These are phyloP conservation scores for Volucella bombylans DNA, from an alignment of 2,888 invertebrate species.

Conservation along the genomic window DNA sequence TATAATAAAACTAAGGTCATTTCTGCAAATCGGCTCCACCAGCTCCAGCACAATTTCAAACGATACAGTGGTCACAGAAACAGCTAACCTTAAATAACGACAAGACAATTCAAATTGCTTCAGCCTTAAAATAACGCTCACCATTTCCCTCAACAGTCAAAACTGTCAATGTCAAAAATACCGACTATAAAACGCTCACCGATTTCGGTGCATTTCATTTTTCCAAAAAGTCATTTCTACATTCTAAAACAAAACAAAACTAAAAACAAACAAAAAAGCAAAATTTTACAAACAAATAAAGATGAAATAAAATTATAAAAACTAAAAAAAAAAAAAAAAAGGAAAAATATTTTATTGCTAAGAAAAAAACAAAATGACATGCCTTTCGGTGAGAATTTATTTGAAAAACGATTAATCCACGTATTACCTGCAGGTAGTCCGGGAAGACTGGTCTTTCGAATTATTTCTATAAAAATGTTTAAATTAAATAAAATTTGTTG, in stretches of 20 bases:
- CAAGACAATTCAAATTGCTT: conserved; percentile 38
- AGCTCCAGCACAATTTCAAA: background rate
- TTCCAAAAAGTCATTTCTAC: too few relatives aligned
- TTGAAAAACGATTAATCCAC: conserved; percentile 74
- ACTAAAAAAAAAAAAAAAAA: conserved; percentile 50
- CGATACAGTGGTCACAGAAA: conserved; percentile 21
- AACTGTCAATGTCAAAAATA: too few relatives aligned
- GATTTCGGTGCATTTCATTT: too few relatives aligned
- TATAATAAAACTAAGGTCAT: too few relatives aligned
- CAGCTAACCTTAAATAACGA: conserved; percentile 38
- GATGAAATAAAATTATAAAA: conserved; percentile 39
- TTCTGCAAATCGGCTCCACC: too few relatives aligned
- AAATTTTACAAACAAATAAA: too few relatives aligned
- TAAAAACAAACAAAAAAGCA: background rate
- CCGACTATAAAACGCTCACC: too few relatives aligned
- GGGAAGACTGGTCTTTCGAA: conserved; percentile 82
- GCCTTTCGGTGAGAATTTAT: conserved; percentile 52
- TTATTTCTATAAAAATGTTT: conserved; percentile 81
- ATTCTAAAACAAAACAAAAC: conserved; percentile 21
- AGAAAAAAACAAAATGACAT: conserved; percentile 54
- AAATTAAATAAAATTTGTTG: conserved; percentile 76
- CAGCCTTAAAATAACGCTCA: conserved; percentile 22
- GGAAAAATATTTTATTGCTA: conserved; percentile 54
- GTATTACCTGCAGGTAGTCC: conserved; percentile 80
- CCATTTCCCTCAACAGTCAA: too few relatives aligned